Evolutionary conservation across 2,113 vertebrate species (phyloP).

Genomic region (Poeciliopsis prolifica): DNA sequence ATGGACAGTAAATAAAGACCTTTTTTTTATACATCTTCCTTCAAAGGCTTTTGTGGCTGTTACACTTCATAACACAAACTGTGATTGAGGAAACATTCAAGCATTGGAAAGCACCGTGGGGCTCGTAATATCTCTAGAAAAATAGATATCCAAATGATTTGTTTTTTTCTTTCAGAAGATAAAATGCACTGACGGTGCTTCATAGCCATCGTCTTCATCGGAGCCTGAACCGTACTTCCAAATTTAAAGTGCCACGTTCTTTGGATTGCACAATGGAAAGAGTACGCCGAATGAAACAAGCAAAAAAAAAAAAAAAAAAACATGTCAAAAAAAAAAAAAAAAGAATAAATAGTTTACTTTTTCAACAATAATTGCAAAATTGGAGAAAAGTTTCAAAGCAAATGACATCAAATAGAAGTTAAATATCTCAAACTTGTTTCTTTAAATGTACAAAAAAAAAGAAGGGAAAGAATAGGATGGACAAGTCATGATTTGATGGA

Average conservation of each 20-base stretch:
- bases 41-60: slow-evolving; percentile 24
- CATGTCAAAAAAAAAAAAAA: not conserved
- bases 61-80: not conserved
- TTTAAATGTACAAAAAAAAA: not conserved
- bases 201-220: not conserved
- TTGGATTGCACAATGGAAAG: not conserved
- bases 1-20: not conserved
- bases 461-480: not conserved
- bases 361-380: too few relatives aligned
- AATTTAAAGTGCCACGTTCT: not conserved
- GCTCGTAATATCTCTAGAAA: slow-evolving; percentile 14
- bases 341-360: too few relatives aligned
- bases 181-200: not conserved
- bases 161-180: not conserved
- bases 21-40: slow-evolving; percentile 15
- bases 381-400: not conserved
- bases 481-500: too few relatives aligned
- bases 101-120: not conserved
- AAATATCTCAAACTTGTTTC: not conserved
- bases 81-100: slow-evolving; percentile 4
- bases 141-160: slow-evolving; percentile 15
- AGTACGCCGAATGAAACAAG: not conserved
- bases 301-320: not conserved
- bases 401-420: not conserved
- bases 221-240: not conserved